phyloP scores from a whole-genome alignment of 2,797 vertebrate species.

The Oreortyx pictus region DNA sequence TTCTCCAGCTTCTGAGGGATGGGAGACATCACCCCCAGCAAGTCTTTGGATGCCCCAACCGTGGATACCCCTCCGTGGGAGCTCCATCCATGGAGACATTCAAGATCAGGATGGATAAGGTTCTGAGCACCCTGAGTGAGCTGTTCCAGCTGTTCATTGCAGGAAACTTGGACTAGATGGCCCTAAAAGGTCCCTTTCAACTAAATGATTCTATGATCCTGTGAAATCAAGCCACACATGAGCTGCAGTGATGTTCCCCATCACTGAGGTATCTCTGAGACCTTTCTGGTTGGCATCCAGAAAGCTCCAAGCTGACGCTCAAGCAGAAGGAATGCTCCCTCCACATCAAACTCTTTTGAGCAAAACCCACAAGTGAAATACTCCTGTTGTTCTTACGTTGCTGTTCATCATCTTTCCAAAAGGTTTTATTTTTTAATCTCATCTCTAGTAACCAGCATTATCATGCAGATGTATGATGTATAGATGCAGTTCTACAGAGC shows the following conservation, averaged over 20 bases:
- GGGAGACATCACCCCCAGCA: not conserved
- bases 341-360: not conserved
- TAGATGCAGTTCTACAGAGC: not conserved
- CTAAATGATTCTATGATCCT: too few species aligned
- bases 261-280: not conserved
- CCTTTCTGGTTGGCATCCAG: not conserved
- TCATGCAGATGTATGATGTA: accelerated
- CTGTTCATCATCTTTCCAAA: not conserved
- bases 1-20: not conserved
- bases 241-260: not conserved
- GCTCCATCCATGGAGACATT: too few species aligned
- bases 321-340: not conserved
- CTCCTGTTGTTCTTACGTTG: not conserved
- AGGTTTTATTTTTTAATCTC: not conserved
- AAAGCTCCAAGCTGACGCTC: not conserved
- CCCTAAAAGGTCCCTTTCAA: too few species aligned
- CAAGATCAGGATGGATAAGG: too few species aligned
- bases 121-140: too few species aligned
- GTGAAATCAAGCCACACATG: not conserved
- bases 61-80: too few species aligned
- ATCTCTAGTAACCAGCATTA: not conserved
- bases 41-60: too few species aligned
- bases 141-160: too few species aligned
- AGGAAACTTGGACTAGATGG: too few species aligned
- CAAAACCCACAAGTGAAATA: not conserved